Conservation (phyloP, 2,113 vertebrate genomes). For the Diadophis punctatus region DNA sequence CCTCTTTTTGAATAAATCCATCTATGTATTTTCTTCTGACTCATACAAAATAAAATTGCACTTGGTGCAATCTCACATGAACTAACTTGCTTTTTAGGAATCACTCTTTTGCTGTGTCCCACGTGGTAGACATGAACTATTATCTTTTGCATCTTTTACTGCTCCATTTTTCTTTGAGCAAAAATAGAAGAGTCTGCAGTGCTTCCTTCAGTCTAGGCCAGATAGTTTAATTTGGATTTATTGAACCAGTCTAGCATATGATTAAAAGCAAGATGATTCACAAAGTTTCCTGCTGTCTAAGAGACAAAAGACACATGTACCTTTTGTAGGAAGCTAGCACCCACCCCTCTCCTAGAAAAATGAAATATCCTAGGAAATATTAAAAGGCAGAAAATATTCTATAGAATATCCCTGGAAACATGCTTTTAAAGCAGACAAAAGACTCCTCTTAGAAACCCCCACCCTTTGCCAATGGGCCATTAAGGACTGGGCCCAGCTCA, state of each 20-base stretch:
- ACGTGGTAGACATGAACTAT: not conserved
- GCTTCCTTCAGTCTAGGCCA: slow-evolving; percentile 11
- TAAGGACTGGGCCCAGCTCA: too few relatives aligned
- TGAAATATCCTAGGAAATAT: too few relatives aligned
- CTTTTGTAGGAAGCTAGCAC: too few relatives aligned
- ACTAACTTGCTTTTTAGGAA: slow-evolving; percentile 33
- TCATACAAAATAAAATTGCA: not conserved
- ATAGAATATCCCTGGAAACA: too few relatives aligned
- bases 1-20: not conserved
- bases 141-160: slow-evolving; percentile 1
- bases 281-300: slow-evolving; percentile 6
- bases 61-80: slow-evolving; percentile 35
- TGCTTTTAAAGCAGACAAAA: too few relatives aligned
- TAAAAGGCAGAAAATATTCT: too few relatives aligned
- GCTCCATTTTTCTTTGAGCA: not conserved
- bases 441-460: too few relatives aligned
- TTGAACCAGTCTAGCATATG: not conserved
- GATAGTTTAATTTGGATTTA: not conserved
- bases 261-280: slow-evolving; percentile 9
- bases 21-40: not conserved
- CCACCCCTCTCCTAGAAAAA: too few relatives aligned
- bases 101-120: slow-evolving; percentile 20
- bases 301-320: not conserved
- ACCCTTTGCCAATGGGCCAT: too few relatives aligned
- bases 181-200: not conserved